A percentile compares a stretch with the other conserved stretches of the same genome.
Evolutionary conservation across 2,797 vertebrate genomes (phyloP).

Genomic region (Gymnothorax reevesii): DNA sequence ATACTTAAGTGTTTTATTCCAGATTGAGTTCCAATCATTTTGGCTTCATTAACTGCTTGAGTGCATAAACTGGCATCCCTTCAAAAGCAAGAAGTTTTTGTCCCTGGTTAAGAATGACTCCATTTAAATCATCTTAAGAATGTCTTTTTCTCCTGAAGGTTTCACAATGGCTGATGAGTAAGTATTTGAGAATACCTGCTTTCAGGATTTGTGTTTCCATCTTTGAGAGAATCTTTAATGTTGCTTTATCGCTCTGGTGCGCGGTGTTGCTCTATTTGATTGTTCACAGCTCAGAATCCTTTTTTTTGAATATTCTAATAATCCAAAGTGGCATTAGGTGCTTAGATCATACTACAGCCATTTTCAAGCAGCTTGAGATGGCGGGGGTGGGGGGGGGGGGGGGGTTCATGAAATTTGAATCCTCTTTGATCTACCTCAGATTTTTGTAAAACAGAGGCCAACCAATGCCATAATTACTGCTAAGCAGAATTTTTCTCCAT

Average conservation of each 20-base stretch:
- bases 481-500: too few species aligned
- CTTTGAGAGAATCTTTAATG: not conserved
- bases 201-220: not conserved
- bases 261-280: not conserved
- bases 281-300: not conserved
- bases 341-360: too few species aligned
- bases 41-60: not conserved
- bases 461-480: too few species aligned
- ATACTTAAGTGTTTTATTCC: not conserved
- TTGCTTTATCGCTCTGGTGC: too few species aligned
- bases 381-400: too few species aligned
- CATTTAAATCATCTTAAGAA: not conserved
- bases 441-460: too few species aligned
- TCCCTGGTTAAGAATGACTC: not conserved
- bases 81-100: not conserved
- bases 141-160: slow-evolving; percentile 30
- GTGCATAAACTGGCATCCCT: not conserved
- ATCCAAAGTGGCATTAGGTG: not conserved
- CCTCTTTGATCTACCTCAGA: too few species aligned
- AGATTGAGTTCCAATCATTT: not conserved
- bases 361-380: too few species aligned
- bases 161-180: slow-evolving; percentile 61
- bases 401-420: too few species aligned
- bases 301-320: not conserved
- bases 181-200: slow-evolving; percentile 42